Percentiles rank a stretch among this genome's conserved stretches.
Conservation (phyloP, 2,888 invertebrate genomes). For the Apotomis turbidana region DNA sequence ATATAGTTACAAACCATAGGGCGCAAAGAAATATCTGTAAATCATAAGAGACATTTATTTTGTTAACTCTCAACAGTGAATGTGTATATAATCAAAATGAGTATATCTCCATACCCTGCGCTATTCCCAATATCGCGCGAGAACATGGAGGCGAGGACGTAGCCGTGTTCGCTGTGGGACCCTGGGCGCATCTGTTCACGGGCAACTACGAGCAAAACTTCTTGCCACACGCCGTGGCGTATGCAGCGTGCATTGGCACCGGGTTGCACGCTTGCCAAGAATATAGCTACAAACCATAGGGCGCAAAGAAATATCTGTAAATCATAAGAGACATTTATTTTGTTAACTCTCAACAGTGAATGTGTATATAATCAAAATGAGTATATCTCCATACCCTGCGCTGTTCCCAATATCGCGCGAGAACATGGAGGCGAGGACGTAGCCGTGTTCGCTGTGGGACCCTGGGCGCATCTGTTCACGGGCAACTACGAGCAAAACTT, state of each 20-base stretch:
- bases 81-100: too few species aligned
- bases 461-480: not conserved
- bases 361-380: too few species aligned
- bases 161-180: not conserved
- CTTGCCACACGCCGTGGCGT: not conserved
- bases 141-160: not conserved
- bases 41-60: too few species aligned
- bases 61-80: too few species aligned
- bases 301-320: too few species aligned
- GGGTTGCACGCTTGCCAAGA: constrained; percentile 62
- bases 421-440: not conserved
- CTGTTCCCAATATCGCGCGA: not conserved
- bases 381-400: too few species aligned
- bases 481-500: not conserved
- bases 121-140: not conserved
- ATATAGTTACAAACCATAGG: constrained; percentile 37
- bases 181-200: not conserved
- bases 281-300: not conserved
- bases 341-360: too few species aligned
- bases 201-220: not conserved
- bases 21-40: too few species aligned
- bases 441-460: not conserved
- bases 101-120: too few species aligned
- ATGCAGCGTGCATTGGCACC: constrained; percentile 82
- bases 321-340: too few species aligned